These are phyloP conservation scores for Agelas oroides DNA, from an alignment of 37 sponge, comb jelly and placozoan species.

Conservation along the genomic window DNA sequence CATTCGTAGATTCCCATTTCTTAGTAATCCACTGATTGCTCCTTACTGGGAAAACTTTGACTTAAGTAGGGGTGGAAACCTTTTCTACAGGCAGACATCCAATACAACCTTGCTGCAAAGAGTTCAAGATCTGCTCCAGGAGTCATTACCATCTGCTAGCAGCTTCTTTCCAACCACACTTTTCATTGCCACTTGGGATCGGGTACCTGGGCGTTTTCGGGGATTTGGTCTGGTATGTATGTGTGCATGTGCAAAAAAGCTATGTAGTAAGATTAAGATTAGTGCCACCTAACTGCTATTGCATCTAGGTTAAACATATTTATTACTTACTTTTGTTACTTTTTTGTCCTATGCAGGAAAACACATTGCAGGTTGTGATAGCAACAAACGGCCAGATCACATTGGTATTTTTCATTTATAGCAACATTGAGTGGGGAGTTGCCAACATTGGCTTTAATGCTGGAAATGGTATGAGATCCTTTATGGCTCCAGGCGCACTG, in stretches of 20 bases:
- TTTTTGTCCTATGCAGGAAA: not conserved
- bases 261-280: no score
- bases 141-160: not conserved
- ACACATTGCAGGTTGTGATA: not conserved
- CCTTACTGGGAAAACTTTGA: conserved; percentile 1
- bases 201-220: not conserved
- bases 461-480: not conserved
- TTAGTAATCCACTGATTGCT: not conserved
- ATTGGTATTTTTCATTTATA: not conserved
- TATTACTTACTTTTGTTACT: no score
- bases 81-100: not conserved
- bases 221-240: no score
- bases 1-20: not conserved
- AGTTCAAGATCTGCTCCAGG: not conserved
- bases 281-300: no score
- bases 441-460: conserved; percentile 2
- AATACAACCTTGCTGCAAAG: not conserved
- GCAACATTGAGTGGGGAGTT: not conserved
- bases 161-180: not conserved
- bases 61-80: not conserved
- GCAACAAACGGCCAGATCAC: not conserved
- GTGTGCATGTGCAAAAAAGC: no score
- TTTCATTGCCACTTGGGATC: not conserved
- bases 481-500: not conserved
- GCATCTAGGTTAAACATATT: no score